Evolutionary conservation across 2,797 vertebrate genomes (phyloP).

Genomic region (Rallus crepitans): DNA sequence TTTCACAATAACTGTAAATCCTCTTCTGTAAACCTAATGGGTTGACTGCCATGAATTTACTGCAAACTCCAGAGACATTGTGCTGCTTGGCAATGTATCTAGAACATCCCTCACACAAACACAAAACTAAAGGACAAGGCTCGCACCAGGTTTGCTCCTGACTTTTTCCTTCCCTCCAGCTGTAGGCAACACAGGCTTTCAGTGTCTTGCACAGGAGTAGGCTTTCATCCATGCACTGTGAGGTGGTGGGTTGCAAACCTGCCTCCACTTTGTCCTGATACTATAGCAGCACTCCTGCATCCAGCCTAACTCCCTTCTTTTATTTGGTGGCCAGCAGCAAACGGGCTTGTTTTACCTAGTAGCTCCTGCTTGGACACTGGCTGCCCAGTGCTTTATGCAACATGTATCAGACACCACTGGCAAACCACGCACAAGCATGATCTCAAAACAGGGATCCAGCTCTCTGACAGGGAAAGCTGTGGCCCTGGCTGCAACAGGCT

Average conservation of each 20-base stretch:
- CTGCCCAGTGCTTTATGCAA: neutral
- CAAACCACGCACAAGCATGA: neutral
- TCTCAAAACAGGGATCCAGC: neutral
- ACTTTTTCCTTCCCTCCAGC: neutral
- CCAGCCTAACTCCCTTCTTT: neutral
- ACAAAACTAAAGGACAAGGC: neutral
- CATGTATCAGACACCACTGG: accelerated
- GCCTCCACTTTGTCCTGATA: neutral
- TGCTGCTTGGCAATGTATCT: neutral
- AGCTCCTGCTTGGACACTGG: neutral
- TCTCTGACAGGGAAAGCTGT: neutral
- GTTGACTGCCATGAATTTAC: neutral
- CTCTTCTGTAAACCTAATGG: constrained; percentile 5
- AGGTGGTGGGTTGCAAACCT: neutral
- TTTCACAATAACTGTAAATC: constrained; percentile 24
- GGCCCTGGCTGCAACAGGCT: neutral
- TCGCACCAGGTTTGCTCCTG: neutral
- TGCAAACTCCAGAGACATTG: neutral
- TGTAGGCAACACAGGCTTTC: neutral
- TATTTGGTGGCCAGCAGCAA: accelerated
- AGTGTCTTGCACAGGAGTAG: neutral
- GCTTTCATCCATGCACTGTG: neutral
- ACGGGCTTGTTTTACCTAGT: neutral
- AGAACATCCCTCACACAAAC: neutral
- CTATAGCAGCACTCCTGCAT: neutral